phyloP scores from a whole-genome alignment of 2,888 invertebrate genomes.

The Caradrina kadenii region DNA sequence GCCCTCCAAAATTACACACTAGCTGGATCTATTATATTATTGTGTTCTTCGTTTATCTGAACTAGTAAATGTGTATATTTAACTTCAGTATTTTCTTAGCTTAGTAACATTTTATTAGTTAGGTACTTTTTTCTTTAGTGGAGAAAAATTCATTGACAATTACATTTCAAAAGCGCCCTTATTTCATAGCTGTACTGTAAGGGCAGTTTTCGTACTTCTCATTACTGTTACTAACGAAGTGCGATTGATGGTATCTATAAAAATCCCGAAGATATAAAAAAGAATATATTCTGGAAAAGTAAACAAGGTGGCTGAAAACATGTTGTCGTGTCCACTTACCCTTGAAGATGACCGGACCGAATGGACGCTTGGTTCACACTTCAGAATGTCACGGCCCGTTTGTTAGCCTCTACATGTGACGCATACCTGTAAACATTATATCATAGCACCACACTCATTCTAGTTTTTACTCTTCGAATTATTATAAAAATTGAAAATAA shows the following conservation, averaged over 20 bases:
- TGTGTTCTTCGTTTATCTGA: not conserved
- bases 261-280: not conserved
- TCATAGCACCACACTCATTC: conserved; percentile 22
- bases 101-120: not conserved
- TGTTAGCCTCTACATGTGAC: conserved; percentile 61
- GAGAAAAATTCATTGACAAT: not conserved
- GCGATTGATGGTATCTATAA: not conserved
- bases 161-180: not conserved
- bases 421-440: conserved; percentile 36
- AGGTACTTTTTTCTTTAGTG: not conserved
- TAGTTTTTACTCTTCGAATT: not conserved
- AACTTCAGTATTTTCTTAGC: not conserved
- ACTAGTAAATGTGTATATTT: not conserved
- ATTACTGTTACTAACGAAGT: not conserved
- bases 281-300: conserved; percentile 21
- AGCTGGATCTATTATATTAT: not conserved
- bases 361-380: conserved; percentile 66
- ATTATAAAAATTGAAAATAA: conserved; percentile 3
- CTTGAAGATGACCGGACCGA: conserved; percentile 65
- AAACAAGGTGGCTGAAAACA: conserved; percentile 42
- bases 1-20: conserved; percentile 9
- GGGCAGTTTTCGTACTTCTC: not conserved
- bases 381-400: conserved; percentile 79
- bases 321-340: conserved; percentile 52
- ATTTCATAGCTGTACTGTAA: not conserved